Evolutionary conservation across 1,140 invertebrate species (phyloP), one percentile per base, ranked within the genome.

Genomic region (Helicoverpa armigera): DNA sequence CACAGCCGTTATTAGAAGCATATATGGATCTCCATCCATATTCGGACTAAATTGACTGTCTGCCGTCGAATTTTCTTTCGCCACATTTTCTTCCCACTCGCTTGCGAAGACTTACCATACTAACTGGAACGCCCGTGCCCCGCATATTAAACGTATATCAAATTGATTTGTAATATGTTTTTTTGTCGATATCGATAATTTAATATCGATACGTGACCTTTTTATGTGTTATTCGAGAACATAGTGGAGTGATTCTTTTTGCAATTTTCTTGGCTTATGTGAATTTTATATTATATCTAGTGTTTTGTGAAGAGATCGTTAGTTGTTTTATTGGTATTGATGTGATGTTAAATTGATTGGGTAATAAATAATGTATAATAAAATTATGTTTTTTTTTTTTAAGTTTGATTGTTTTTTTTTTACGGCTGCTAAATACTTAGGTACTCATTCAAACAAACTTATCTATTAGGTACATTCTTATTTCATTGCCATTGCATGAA

Each of bases 141-240:
- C 31, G 63, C 3, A 65, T 65, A 65, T 43, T 65, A 65, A 65
- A 29, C 63, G 48, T 11, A 65, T 48, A 65, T 48, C 63, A 65
- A 43, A 65, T 65, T 65, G 63, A 65, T 48, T 43, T 69, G 65
- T 69, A 69, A 69, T 69, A 51, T 50, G 65, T 51, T 50, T 61
- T 75, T 75, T 56, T 16, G 60, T 18, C 73, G 56, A 61, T 43
- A 75, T 43, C 73, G 56, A 60, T 75, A 75, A 75, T 75, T 75
- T 75, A 61, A 75, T 61, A 75, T 75, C 35, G 0, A 60, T 60
- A 48, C 63, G 63, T 65, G 63, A 65, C 63, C 63, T 65, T 65
- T 65, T 65, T 48, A 43, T 48, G n/a, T 31, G 35, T 43, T 65
- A 14, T 65, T 48, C 63, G 31, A 13, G 31, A 43, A 43, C n/a